Evolutionary conservation across 2,888 invertebrate genomes (phyloP).

Genomic region (Apotomis capreana): DNA sequence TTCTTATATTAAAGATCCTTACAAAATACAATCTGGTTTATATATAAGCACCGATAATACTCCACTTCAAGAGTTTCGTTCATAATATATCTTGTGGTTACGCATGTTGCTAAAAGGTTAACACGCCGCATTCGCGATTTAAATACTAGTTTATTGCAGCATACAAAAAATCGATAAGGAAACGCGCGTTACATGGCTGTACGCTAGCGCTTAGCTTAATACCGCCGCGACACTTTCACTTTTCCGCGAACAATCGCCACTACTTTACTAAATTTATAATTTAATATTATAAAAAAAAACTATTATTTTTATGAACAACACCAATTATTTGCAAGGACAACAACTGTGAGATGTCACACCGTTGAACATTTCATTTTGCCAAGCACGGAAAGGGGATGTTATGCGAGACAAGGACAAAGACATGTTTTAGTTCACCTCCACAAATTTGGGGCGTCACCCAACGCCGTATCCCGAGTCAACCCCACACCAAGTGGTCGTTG

Average conservation of each 20-base stretch:
- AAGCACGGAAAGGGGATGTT: slow-evolving; percentile 52
- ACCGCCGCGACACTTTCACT: slow-evolving; percentile 64
- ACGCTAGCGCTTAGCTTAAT: slow-evolving; percentile 64
- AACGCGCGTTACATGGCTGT: slow-evolving; percentile 72
- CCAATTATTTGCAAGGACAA: slow-evolving; percentile 51
- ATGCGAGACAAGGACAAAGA: slow-evolving; percentile 68
- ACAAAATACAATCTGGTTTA: slow-evolving; percentile 33
- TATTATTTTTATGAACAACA: slow-evolving; percentile 49
- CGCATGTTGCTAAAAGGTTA: slow-evolving; percentile 66
- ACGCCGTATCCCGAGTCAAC: slow-evolving; percentile 52
- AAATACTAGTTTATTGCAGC: slow-evolving; percentile 79
- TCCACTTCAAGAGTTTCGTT: slow-evolving; percentile 48
- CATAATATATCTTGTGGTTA: slow-evolving; percentile 55
- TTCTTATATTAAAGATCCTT: slow-evolving; percentile 26
- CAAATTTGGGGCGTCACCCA: slow-evolving; percentile 68
- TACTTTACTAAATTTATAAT: slow-evolving; percentile 41
- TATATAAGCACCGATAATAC: slow-evolving; percentile 34
- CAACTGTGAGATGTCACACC: slow-evolving; percentile 57
- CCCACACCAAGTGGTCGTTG: slow-evolving; percentile 40
- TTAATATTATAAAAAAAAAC: slow-evolving; percentile 42
- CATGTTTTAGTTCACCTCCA: slow-evolving; percentile 54
- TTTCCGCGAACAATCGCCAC: slow-evolving; percentile 51
- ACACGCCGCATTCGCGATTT: slow-evolving; percentile 74
- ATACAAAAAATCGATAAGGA: slow-evolving; percentile 82
- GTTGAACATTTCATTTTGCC: slow-evolving; percentile 57